phyloP scores from a whole-genome alignment of 2,113 vertebrate genomes.

The Callaeas wilsoni region DNA sequence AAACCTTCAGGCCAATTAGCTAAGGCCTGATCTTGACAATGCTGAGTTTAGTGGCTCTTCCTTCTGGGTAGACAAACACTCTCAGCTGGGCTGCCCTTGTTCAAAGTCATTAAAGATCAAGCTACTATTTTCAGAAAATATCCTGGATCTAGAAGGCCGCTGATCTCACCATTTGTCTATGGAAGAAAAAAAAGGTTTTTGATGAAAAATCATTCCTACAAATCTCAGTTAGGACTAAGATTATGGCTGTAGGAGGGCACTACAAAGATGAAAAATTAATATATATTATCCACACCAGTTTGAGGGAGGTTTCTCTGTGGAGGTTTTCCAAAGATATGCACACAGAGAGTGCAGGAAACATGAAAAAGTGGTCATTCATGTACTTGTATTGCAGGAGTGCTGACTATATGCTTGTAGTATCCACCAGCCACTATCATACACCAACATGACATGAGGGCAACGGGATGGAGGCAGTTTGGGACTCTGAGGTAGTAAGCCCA shows the following conservation, averaged over 20 bases:
- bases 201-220: background rate
- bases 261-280: background rate
- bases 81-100: background rate
- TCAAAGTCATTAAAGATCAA: background rate
- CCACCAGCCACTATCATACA: background rate
- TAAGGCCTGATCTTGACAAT: background rate
- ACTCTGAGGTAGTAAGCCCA: background rate
- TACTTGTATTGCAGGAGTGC: background rate
- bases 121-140: background rate
- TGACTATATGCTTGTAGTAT: background rate
- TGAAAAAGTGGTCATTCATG: background rate
- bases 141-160: background rate
- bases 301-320: background rate
- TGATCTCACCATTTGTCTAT: background rate
- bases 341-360: background rate
- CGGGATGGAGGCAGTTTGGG: background rate
- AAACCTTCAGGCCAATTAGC: background rate
- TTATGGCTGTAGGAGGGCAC: background rate
- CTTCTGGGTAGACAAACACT: background rate
- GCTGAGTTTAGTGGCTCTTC: background rate
- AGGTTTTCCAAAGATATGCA: background rate
- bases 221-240: background rate
- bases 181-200: background rate
- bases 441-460: background rate
- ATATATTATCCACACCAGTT: background rate